Evolutionary conservation across 2,113 vertebrate species (phyloP), one percentile per base, ranked within the genome.

Genomic region (Oryzias melastigma): DNA sequence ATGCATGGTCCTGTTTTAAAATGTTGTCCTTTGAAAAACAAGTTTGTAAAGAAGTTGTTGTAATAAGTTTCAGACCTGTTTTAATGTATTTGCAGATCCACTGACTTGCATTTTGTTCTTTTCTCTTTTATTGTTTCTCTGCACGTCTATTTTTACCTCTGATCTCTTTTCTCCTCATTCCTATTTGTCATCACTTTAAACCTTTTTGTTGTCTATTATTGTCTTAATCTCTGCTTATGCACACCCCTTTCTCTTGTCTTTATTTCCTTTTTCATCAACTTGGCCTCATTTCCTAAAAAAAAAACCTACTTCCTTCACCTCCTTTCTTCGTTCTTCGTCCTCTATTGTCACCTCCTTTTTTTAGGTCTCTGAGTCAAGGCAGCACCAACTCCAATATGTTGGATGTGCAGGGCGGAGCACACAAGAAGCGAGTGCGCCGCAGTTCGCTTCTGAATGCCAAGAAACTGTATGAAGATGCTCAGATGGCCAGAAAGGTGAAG

Each of bases 311-410:
- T 42, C 42, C 24, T 35, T 43, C 53, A 44, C 48, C 10, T 56
- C 17, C n/a, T 17, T 24, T 66, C 66, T 20, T 25, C 43, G 8
- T 62, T 22, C 13, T 20, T 7, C 19, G 14, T 27, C 24, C 16
- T 40, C 1, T 27, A 3, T 0, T 40, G 40, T 35, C 4, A 13
- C 52, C 1, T 53, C 3, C 22, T 22, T 22, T 22, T 6, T 14
- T 57, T 58, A 99, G 97, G 81, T 99, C 97, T 48, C 67, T 99
- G 77, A 98, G 96, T 87, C 97, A 99, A 87, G 96, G 96, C 88
- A 99, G 96, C 91, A 98, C 95, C 14, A 98, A 95, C 87, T 98
- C 96, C 1, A 98, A 96, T 88, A 93, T 98, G 94, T 84, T 98
- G 68, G 97, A 99, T 14, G 93, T 98, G 14, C 96, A 98, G 73